Percentiles rank a stretch among this genome's conserved stretches.
These are phyloP conservation scores for Dryomyza anilis DNA, from an alignment of 2,888 invertebrate genomes.

Conservation along the genomic window DNA sequence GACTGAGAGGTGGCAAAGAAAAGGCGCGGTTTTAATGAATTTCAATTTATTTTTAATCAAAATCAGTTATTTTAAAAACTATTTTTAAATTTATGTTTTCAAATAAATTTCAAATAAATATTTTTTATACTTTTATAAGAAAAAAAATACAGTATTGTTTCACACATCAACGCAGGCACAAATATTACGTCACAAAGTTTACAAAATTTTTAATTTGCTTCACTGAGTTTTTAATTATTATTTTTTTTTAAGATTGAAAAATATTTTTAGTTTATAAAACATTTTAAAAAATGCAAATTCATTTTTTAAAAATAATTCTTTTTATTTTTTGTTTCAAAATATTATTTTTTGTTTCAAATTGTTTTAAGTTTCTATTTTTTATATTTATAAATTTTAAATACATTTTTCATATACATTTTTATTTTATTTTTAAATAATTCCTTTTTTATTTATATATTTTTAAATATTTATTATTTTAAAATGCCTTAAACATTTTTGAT, in stretches of 20 bases:
- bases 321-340: neutral
- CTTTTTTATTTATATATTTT: too few species aligned
- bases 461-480: too few species aligned
- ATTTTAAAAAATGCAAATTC: too few species aligned
- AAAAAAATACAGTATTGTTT: neutral
- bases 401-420: too few species aligned
- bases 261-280: neutral
- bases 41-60: neutral
- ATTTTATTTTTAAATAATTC: too few species aligned
- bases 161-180: neutral
- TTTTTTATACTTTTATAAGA: neutral
- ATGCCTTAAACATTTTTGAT: too few species aligned
- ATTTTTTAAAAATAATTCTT: too few species aligned
- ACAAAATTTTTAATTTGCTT: conserved; percentile 1
- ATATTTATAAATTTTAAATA: too few species aligned
- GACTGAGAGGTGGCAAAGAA: too few species aligned
- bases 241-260: neutral
- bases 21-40: neutral
- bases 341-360: neutral
- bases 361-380: too few species aligned
- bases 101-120: neutral
- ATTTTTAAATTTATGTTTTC: neutral
- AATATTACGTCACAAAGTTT: conserved; percentile 10
- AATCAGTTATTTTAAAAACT: too few species aligned
- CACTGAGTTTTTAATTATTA: neutral